These are phyloP conservation scores for Nasalis larvatus DNA, from an alignment of 2,113 vertebrate genomes.

Conservation along the genomic window DNA sequence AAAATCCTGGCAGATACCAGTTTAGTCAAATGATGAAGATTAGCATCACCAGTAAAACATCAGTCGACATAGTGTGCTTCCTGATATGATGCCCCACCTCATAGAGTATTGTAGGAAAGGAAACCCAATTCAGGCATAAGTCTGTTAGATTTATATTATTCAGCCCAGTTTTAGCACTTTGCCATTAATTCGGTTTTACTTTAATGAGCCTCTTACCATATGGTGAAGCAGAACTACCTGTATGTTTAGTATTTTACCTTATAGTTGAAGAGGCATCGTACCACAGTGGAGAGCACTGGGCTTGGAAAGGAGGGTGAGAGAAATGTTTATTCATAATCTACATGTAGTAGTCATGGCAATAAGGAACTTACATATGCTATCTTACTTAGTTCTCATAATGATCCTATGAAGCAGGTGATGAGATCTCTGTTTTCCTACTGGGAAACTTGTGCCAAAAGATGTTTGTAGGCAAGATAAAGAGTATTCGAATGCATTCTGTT, in stretches of 20 bases:
- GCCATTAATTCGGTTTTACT: constrained; percentile 8
- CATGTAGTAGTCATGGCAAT: background rate
- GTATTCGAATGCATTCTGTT: background rate
- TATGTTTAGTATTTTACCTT: background rate
- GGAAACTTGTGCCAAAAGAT: background rate
- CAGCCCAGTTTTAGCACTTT: background rate
- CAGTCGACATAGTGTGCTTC: background rate
- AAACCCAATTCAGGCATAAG: background rate
- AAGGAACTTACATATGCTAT: background rate
- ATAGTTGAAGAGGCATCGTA: background rate
- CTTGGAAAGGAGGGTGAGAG: background rate
- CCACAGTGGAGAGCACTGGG: background rate
- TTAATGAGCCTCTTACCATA: background rate
- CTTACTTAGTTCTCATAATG: constrained; percentile 11
- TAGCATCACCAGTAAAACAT: background rate
- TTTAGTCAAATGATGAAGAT: background rate
- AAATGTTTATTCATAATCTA: background rate
- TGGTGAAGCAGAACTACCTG: background rate
- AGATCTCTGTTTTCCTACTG: background rate
- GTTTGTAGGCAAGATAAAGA: background rate
- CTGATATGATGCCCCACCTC: background rate
- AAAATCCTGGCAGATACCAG: background rate
- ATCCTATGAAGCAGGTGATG: background rate
- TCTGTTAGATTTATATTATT: constrained; percentile 13
- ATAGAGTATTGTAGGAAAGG: background rate